These are phyloP conservation scores for Pseudoips prasinana DNA, from an alignment of 2,888 invertebrate genomes.

Conservation along the genomic window DNA sequence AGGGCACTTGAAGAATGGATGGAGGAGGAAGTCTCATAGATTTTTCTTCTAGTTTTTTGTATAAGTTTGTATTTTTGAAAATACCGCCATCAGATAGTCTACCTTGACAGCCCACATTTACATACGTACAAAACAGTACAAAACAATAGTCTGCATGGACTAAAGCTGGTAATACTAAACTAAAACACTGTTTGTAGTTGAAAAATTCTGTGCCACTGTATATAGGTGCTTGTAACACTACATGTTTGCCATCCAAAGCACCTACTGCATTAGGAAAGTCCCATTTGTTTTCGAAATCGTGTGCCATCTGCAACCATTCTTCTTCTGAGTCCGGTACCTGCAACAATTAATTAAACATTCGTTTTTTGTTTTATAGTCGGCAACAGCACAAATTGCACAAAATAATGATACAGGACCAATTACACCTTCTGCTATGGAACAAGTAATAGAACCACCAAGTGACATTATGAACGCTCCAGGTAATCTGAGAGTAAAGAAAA, in stretches of 20 bases:
- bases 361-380: conserved; percentile 1
- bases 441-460: conserved; percentile 4
- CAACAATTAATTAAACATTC: conserved; percentile 2
- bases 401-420: conserved; percentile 1
- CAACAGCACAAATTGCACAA: too few species aligned
- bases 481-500: conserved; percentile 1
- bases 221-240: conserved; percentile 1
- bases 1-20: conserved; percentile 13
- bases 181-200: conserved; percentile 43
- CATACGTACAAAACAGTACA: too few species aligned
- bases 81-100: conserved; percentile 13
- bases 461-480: conserved; percentile 1
- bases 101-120: conserved; percentile 21
- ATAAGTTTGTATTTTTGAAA: conserved; percentile 6
- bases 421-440: not conserved
- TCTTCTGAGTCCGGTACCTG: conserved; percentile 2
- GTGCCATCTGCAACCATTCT: conserved; percentile 7
- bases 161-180: conserved; percentile 38
- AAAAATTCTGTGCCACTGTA: conserved; percentile 17
- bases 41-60: conserved; percentile 10
- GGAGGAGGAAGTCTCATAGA: conserved; percentile 7
- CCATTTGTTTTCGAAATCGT: conserved; percentile 9
- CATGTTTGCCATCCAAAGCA: conserved; percentile 6
- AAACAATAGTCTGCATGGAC: conserved; percentile 38
- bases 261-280: conserved; percentile 4